phyloP scores from a whole-genome alignment of 2,113 vertebrate genomes.

The Montifringilla adamsi region DNA sequence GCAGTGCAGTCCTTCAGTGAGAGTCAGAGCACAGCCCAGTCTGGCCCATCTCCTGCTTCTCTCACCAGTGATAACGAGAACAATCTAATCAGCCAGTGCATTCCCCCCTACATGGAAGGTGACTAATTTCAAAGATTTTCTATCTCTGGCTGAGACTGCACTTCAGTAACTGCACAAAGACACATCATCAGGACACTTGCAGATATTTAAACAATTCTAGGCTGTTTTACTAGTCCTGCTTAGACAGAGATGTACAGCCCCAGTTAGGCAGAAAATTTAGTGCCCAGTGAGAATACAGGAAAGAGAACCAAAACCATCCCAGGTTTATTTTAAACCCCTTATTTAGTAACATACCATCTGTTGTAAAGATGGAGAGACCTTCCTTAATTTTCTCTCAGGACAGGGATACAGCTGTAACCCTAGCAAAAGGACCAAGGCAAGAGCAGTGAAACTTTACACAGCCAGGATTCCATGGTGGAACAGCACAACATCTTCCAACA shows the following conservation, averaged over 20 bases:
- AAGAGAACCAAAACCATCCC: not conserved
- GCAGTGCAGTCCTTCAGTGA: not conserved
- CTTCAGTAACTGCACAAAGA: not conserved
- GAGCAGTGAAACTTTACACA: not conserved
- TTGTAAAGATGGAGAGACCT: not conserved
- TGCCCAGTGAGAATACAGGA: not conserved
- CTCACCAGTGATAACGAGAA: not conserved
- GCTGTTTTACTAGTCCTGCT: not conserved
- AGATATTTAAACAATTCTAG: not conserved
- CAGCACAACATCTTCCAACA: not conserved
- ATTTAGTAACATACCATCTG: not conserved
- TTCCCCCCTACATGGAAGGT: not conserved
- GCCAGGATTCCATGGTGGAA: not conserved
- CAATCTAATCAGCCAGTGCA: not conserved
- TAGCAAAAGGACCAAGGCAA: not conserved
- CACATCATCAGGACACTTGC: not conserved
- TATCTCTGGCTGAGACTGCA: fast-evolving
- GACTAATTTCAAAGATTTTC: not conserved
- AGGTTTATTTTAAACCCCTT: not conserved
- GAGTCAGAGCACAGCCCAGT: not conserved
- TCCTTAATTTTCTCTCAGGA: not conserved
- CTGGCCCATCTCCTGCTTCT: not conserved
- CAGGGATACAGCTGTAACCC: not conserved
- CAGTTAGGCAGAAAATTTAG: not conserved
- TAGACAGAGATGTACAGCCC: not conserved